These are phyloP conservation scores for Aphaenogaster rudis DNA, from an alignment of 1,140 invertebrate species.

Conservation along the genomic window DNA sequence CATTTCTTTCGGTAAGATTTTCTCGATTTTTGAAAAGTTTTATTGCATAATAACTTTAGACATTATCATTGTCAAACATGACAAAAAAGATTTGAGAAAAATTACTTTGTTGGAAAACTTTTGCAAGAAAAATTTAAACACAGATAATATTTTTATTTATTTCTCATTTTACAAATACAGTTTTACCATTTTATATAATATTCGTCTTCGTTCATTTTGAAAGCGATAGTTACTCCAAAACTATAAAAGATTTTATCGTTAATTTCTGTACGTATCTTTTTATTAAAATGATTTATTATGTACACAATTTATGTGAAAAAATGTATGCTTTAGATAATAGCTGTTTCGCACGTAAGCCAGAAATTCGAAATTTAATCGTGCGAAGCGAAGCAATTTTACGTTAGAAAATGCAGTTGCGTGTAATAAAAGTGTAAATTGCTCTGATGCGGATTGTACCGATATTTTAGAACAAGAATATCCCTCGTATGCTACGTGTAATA, in stretches of 20 bases:
- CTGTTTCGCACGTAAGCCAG: not conserved
- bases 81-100: too few species aligned
- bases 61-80: not conserved
- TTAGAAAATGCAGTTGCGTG: conserved; percentile 12
- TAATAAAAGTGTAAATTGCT: conserved; percentile 26
- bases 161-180: not conserved
- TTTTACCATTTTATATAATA: not conserved
- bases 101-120: not conserved
- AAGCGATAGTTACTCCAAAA: not conserved
- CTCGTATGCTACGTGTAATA: not conserved
- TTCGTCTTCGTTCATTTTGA: not conserved
- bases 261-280: not conserved
- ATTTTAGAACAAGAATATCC: not conserved
- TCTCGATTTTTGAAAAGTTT: not conserved
- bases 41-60: not conserved
- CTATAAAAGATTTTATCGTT: not conserved
- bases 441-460: conserved; percentile 5
- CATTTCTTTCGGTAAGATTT: not conserved
- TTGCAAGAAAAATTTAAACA: not conserved
- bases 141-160: not conserved
- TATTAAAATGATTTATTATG: not conserved
- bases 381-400: not conserved
- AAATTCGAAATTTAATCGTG: not conserved
- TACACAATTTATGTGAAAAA: not conserved
- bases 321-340: not conserved